Evolutionary conservation across 1,140 invertebrate species (phyloP), one percentile per base, ranked within the genome.

Genomic region (Hycleus phaleratus): DNA sequence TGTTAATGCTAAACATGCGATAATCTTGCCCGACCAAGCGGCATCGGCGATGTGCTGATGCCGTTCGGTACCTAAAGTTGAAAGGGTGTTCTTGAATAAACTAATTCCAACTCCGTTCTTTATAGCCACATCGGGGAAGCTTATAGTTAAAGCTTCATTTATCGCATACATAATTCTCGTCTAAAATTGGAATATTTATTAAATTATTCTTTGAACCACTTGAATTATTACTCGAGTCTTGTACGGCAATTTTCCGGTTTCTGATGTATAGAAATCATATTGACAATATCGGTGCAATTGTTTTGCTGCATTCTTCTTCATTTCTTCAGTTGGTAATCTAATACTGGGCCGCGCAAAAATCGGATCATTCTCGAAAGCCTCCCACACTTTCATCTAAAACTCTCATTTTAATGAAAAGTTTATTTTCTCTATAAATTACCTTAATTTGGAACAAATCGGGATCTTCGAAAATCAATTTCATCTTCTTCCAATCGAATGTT

Each of bases 401-500:
- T 4, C 12, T 38, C 26, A 46, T 46, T 38, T 1, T 26, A 10
- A 6, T 46, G 3, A 48, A 47, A 4, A 26, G 26, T 25, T 49
- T 6, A 55, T 56, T 59, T 44, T 67, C 65, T 71, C 18, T 18
- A 18, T 1, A 18, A 18, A 18, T 18, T 72, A 90, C 88, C 79
- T 89, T 89, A 51, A 86, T 81, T 71, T 80, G 80, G 26, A 91
- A 73, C 45, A 88, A 79, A 65, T 88, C 81, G 57, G 84, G 83
- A 69, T 79, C 85, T 64, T 91, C 86, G 46, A 91, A 74, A 51
- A 86, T 80, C 40, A 88, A 61, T 62, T 83, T 85, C 72, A 93
- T 78, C 58, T 81, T 74, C 71, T 89, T 90, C 88, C 89, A 92
- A 70, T 88, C 79, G 68, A 93, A 92, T 5, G 83, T 82, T 4